Base-by-base conservation (phyloP, 2,888 invertebrate genomes). In the Tetragonisca angustula region DNA sequence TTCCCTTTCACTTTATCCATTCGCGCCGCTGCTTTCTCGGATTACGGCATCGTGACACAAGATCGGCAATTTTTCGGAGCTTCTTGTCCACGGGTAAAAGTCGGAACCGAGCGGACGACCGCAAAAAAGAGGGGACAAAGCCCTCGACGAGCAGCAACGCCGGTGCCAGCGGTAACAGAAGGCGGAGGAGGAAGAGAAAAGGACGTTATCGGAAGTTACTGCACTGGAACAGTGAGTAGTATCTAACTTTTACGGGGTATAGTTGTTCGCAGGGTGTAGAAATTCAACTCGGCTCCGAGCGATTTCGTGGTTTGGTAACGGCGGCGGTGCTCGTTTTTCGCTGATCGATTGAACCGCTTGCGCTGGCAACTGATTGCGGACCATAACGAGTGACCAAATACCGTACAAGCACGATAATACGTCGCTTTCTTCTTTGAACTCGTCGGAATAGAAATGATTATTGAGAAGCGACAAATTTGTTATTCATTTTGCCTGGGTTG, bases 161-260 rank as follows among this genome's bases (percentile, higher is more conserved):
- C 52, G 24, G 54, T 59, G 54, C 65, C 61, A 62, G 61, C 70
- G 61, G 56, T 36, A 75, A 49, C 21, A 50, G 13, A 2, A 50
- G 15, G n/a, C 59, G 64, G 24, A 59, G 27, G 6, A 56, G 65
- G 32, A 75, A 24, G 62, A 73, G 36, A 61, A 80, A 81, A 49
- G 56, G 75, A 68, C 85, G 83, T 79, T 76, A 74, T 84, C 87
- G 89, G 86, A 86, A 90, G 85, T 87, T 78, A 50, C 64, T 68
- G 36, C 62, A 27, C 36, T 73, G 81, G 81, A 82, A 81, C 73
- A 59, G 76, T 82, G 61, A 56, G 84, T 69, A 79, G 43, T 67
- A 49, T 70, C 71, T 27, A 62, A 62, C 62, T 62, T 69, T 62
- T 52, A 56, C 6, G 15, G 17, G 36, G 6, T 65, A 43, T 24